phyloP scores from a whole-genome alignment of 2,797 vertebrate genomes.

The Sebastes trivittatus region DNA sequence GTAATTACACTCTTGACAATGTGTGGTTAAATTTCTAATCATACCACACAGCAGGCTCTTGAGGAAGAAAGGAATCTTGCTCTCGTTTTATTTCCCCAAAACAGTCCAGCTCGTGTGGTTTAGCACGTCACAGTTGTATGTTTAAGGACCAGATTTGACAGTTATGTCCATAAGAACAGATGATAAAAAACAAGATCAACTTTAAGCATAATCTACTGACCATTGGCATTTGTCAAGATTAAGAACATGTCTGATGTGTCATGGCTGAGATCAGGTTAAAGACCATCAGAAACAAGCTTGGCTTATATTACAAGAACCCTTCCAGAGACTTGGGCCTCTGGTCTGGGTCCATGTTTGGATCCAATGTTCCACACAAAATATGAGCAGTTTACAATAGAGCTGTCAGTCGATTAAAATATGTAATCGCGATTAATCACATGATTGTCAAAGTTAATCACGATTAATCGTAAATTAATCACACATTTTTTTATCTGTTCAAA shows the following conservation, averaged over 20 bases:
- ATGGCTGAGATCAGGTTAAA: not conserved
- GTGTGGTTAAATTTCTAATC: slow-evolving; percentile 13
- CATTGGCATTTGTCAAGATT: not conserved
- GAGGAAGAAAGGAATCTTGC: not conserved
- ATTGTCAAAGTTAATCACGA: accelerated
- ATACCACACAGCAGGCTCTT: not conserved
- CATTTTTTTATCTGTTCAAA: too few relatives aligned
- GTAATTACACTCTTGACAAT: slow-evolving; percentile 30
- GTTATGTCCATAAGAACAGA: not conserved
- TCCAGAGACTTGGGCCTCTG: not conserved
- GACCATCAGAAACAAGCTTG: not conserved
- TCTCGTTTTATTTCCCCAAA: not conserved
- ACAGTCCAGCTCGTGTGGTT: not conserved
- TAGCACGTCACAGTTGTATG: not conserved
- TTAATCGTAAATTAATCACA: accelerated
- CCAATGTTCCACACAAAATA: not conserved
- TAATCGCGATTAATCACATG: too few relatives aligned
- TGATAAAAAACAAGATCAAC: not conserved
- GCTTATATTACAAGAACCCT: too few relatives aligned
- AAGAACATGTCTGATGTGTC: not conserved
- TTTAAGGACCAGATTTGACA: not conserved
- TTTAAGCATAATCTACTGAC: not conserved
- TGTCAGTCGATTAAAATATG: not conserved
- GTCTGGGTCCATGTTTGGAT: not conserved
- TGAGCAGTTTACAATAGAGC: not conserved